Evolutionary conservation across 2,113 vertebrate species (phyloP).

Genomic region (Morone saxatilis): DNA sequence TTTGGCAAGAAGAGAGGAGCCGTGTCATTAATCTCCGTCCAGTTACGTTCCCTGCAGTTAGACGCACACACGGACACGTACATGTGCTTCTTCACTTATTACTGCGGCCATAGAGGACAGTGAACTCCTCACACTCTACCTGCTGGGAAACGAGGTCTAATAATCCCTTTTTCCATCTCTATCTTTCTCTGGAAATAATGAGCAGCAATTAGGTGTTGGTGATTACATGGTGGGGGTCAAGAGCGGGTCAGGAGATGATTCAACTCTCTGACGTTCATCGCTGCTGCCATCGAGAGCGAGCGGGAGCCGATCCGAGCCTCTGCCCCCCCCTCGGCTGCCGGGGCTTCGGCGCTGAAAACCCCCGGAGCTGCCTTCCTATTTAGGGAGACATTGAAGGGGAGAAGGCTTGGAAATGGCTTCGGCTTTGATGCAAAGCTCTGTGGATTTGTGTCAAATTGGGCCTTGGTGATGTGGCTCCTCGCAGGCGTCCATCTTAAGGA

Average conservation of each 20-base stretch:
- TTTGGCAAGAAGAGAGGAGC: not conserved
- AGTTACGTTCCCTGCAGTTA: not conserved
- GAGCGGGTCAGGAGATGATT: constrained; percentile 26
- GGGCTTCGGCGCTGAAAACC: constrained; percentile 4
- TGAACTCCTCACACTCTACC: not conserved
- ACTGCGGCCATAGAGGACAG: too few relatives aligned
- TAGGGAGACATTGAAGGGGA: constrained; percentile 47
- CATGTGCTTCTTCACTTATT: not conserved
- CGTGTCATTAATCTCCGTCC: constrained; percentile 19
- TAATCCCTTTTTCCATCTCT: not conserved
- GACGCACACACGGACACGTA: not conserved
- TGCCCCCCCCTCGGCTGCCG: not conserved
- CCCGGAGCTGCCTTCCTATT: constrained; percentile 40
- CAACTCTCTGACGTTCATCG: constrained; percentile 15
- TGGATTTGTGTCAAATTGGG: constrained; percentile 69
- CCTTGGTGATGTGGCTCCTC: constrained; percentile 29
- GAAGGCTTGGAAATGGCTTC: constrained; percentile 51
- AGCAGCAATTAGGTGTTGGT: constrained; percentile 13
- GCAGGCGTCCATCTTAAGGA: constrained; percentile 35
- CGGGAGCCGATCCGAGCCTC: not conserved
- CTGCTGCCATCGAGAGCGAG: not conserved
- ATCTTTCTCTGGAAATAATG: constrained; percentile 21
- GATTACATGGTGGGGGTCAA: constrained; percentile 15
- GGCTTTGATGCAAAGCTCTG: constrained; percentile 66
- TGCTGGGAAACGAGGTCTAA: not conserved